A percentile compares a stretch with the other conserved stretches of the same genome.
phyloP scores from a whole-genome alignment of 2,888 invertebrate species.

The Epicampocera succincta region DNA sequence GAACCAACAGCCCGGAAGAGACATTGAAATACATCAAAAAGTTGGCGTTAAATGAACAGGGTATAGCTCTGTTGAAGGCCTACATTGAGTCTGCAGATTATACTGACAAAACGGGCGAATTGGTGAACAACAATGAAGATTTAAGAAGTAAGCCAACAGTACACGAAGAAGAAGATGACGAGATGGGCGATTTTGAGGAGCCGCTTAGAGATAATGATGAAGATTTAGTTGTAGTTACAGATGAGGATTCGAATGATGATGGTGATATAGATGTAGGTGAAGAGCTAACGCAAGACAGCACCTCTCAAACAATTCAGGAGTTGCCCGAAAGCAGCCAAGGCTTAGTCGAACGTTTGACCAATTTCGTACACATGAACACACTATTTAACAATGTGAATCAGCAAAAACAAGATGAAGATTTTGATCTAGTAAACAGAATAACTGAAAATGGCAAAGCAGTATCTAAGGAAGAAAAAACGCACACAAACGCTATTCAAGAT shows the following conservation, averaged over 20 bases:
- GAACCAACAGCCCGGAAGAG: conserved; percentile 74
- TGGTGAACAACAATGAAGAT: conserved; percentile 24
- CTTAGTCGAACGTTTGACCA: conserved; percentile 72
- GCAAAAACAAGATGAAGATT: neutral
- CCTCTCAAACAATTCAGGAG: conserved; percentile 29
- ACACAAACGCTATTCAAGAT: neutral
- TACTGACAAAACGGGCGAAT: conserved; percentile 64
- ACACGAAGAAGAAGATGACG: conserved; percentile 13
- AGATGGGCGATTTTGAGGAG: conserved; percentile 60
- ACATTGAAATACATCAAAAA: conserved; percentile 76
- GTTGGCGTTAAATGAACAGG: conserved; percentile 75
- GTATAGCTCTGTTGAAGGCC: conserved; percentile 76
- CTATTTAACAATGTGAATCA: conserved; percentile 69
- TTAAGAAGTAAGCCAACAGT: neutral
- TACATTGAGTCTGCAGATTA: conserved; percentile 76
- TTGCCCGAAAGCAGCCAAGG: conserved; percentile 54
- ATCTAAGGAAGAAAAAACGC: neutral
- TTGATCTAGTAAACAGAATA: conserved; percentile 34
- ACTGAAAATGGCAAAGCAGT: conserved; percentile 47
- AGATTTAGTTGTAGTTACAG: conserved; percentile 45
- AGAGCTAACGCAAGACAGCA: conserved; percentile 15
- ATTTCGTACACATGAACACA: conserved; percentile 74
- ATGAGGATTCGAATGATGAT: conserved; percentile 58
- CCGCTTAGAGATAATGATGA: conserved; percentile 52
- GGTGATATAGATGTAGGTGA: conserved; percentile 30